Evolutionary conservation across 2,888 invertebrate species (phyloP).

Genomic region (Aspidiotus destructor): DNA sequence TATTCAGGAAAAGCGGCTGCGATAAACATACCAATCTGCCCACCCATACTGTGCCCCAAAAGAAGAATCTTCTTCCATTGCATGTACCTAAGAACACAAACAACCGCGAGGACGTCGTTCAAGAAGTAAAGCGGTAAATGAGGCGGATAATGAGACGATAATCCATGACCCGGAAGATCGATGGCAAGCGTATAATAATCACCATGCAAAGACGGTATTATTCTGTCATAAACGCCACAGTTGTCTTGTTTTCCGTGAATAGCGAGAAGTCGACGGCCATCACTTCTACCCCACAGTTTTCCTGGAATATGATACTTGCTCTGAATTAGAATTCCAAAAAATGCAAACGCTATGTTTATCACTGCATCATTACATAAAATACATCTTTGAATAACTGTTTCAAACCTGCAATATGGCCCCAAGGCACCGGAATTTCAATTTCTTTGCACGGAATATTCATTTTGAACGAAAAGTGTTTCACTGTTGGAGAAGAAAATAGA

Average conservation of each 20-base stretch:
- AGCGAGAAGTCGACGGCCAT: constrained; percentile 41
- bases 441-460: constrained; percentile 22
- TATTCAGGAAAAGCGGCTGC: constrained; percentile 38
- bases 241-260: constrained; percentile 44
- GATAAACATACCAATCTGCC: constrained; percentile 39
- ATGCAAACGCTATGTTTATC: constrained; percentile 5
- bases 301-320: constrained; percentile 36
- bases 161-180: constrained; percentile 45
- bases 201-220: constrained; percentile 42
- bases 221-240: constrained; percentile 42
- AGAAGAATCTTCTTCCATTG: constrained; percentile 41
- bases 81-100: constrained; percentile 41
- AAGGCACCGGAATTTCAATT: constrained; percentile 39
- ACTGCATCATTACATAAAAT: background rate
- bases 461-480: too few relatives aligned
- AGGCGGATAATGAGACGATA: constrained; percentile 42
- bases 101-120: constrained; percentile 39
- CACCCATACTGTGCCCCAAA: constrained; percentile 44
- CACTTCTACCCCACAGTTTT: constrained; percentile 39
- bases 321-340: constrained; percentile 1
- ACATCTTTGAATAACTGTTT: background rate
- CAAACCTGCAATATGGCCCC: constrained; percentile 40
- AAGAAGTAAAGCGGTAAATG: constrained; percentile 41
- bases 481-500: too few relatives aligned
- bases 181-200: constrained; percentile 42